Conservation (phyloP, 2,888 invertebrate genomes). For the Drosophila sordidapex region DNA sequence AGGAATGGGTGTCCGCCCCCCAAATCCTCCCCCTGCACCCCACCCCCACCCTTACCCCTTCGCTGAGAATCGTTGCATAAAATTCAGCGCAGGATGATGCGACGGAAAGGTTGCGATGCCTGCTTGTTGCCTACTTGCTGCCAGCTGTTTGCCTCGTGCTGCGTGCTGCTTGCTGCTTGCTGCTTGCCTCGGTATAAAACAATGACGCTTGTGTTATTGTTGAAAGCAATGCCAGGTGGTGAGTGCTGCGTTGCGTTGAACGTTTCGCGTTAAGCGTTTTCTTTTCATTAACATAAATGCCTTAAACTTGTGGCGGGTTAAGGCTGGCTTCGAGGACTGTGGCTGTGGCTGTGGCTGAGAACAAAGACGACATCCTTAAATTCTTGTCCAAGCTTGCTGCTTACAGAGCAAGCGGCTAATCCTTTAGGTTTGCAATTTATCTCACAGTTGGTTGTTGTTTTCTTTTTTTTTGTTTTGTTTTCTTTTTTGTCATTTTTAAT, state of each 20-base stretch:
- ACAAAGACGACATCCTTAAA: slow-evolving; percentile 23
- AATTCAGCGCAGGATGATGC: slow-evolving; percentile 51
- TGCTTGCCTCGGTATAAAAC: slow-evolving; percentile 47
- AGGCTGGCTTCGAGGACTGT: background rate
- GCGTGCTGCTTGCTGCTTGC: background rate
- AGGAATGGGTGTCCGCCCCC: background rate
- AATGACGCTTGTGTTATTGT: slow-evolving; percentile 43
- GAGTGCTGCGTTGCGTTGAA: slow-evolving; percentile 22
- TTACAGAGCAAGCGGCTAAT: slow-evolving; percentile 29
- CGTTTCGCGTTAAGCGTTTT: slow-evolving; percentile 62
- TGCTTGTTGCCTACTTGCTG: slow-evolving; percentile 15
- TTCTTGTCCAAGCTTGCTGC: slow-evolving; percentile 28
- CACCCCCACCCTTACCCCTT: background rate
- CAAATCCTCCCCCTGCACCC: background rate
- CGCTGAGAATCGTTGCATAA: slow-evolving; percentile 48
- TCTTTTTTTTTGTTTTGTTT: background rate
- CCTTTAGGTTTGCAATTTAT: slow-evolving; percentile 25
- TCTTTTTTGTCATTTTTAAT: background rate
- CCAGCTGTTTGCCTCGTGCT: background rate
- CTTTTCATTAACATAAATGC: slow-evolving; percentile 75
- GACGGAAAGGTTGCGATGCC: slow-evolving; percentile 44
- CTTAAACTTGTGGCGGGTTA: slow-evolving; percentile 42
- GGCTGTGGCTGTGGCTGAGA: background rate
- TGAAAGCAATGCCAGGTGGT: slow-evolving; percentile 26
- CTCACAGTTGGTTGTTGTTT: slow-evolving; percentile 9